Conservation (phyloP, 2,113 vertebrate genomes). For the Thamnophis sirtalis region DNA sequence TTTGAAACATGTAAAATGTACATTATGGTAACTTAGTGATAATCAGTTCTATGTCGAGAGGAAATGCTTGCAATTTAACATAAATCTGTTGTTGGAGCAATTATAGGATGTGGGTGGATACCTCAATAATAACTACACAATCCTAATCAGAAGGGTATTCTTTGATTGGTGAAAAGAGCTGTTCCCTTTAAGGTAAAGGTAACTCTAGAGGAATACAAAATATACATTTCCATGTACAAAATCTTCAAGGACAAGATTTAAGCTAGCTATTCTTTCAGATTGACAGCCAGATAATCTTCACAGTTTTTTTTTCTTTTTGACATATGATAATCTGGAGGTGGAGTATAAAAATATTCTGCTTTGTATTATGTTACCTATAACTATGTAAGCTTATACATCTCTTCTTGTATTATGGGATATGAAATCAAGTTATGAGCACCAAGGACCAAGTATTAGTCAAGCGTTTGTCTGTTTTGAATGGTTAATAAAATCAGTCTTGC, state of each 20-base stretch:
- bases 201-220: not conserved
- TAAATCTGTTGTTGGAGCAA: slow-evolving; percentile 38
- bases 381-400: not conserved
- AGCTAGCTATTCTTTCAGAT: not conserved
- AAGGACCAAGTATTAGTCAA: not conserved
- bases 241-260: not conserved
- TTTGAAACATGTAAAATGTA: not conserved
- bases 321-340: not conserved
- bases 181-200: slow-evolving; percentile 8
- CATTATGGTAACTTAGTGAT: not conserved
- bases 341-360: not conserved
- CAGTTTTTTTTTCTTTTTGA: not conserved
- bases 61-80: slow-evolving; percentile 3
- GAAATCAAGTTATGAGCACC: not conserved
- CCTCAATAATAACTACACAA: slow-evolving; percentile 20
- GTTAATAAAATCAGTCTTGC: not conserved
- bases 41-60: slow-evolving; percentile 4
- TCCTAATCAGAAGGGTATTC: not conserved
- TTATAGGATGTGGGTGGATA: slow-evolving; percentile 28
- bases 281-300: not conserved
- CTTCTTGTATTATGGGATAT: not conserved
- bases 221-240: not conserved
- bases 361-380: not conserved
- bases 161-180: slow-evolving; percentile 14
- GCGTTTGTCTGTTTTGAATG: not conserved